Evolutionary conservation across 2,113 vertebrate species (phyloP).

Genomic region (Leucopternis melanops): DNA sequence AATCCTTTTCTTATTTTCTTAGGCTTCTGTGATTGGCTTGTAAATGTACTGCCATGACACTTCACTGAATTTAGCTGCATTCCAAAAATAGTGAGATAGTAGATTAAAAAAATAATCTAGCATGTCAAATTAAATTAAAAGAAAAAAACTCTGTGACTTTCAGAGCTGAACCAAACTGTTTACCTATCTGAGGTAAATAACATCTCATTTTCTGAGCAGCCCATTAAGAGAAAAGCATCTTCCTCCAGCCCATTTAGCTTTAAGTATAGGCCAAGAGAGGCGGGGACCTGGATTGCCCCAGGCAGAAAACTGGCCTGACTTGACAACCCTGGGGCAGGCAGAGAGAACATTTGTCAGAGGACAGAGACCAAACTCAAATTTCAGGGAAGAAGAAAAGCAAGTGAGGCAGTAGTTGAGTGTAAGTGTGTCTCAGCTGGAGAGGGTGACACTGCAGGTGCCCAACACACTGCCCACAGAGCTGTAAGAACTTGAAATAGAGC

Average conservation of each 20-base stretch:
- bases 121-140: background rate
- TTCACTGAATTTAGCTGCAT: background rate
- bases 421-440: background rate
- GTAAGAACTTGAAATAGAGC: background rate
- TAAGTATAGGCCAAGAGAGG: background rate
- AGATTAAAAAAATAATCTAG: background rate
- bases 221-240: background rate
- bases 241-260: background rate
- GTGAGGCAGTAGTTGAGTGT: background rate
- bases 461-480: background rate
- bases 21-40: background rate
- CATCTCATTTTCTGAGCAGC: background rate
- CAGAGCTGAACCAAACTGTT: background rate
- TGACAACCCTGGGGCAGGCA: accelerated
- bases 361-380: background rate
- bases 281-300: background rate
- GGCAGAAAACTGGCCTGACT: background rate
- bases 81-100: background rate
- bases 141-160: background rate
- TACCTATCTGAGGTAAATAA: background rate
- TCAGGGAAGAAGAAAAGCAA: background rate
- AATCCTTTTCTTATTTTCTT: background rate
- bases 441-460: background rate
- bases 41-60: background rate
- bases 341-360: background rate